Percentiles rank a stretch among this genome's conserved stretches.
phyloP scores from a whole-genome alignment of 2,113 vertebrate genomes.

The Dicrurus megarhynchus region DNA sequence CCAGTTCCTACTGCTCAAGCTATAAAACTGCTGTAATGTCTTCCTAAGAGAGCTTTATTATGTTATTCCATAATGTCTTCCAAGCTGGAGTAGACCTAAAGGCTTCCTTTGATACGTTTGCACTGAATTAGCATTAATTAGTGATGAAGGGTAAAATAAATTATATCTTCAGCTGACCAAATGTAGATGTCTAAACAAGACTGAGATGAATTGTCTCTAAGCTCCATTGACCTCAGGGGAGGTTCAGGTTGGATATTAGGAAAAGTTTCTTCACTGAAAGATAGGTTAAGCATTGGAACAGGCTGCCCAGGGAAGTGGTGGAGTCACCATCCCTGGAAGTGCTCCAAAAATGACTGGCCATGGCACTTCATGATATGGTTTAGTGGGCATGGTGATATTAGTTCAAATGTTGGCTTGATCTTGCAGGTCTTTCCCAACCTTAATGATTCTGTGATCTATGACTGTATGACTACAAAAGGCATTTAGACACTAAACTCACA shows the following conservation, averaged over 20 bases:
- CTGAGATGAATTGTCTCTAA: not conserved
- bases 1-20: not conserved
- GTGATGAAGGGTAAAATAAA: not conserved
- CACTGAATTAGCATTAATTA: not conserved
- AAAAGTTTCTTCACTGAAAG: not conserved
- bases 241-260: not conserved
- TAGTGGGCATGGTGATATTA: not conserved
- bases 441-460: not conserved
- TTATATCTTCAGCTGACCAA: not conserved
- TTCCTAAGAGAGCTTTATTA: not conserved
- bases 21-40: not conserved
- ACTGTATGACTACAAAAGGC: not conserved
- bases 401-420: not conserved
- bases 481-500: not conserved
- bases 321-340: not conserved
- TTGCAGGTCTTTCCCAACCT: not conserved
- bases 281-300: not conserved
- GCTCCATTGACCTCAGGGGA: not conserved
- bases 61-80: not conserved
- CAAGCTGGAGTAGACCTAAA: not conserved
- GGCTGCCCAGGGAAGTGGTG: not conserved
- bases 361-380: accelerated
- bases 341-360: not conserved
- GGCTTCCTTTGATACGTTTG: not conserved
- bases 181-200: not conserved